Conservation (phyloP, 1,140 invertebrate genomes). For the Scaptomyza pallida region DNA sequence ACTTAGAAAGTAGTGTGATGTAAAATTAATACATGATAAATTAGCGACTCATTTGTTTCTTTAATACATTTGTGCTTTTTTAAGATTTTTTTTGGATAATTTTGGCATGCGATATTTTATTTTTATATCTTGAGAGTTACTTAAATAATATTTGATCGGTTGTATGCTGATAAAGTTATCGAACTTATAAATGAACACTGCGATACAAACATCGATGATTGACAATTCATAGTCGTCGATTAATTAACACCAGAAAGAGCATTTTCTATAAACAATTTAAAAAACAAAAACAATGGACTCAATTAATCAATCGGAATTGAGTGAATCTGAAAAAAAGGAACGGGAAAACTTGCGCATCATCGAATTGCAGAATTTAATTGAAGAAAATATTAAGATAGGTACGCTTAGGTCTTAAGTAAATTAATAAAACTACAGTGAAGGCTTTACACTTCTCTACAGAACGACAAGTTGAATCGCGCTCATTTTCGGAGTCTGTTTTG, state of each 20-base stretch:
- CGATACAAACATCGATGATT: neutral
- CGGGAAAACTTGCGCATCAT: slow-evolving; percentile 44
- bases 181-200: no score
- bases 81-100: no score
- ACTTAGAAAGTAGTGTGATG: slow-evolving; percentile 65
- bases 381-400: slow-evolving; percentile 64
- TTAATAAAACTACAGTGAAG: neutral
- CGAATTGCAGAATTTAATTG: slow-evolving; percentile 55
- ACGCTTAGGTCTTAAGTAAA: neutral
- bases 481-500: slow-evolving; percentile 50
- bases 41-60: slow-evolving; percentile 8
- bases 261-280: neutral
- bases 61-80: neutral
- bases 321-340: slow-evolving; percentile 4
- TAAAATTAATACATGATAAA: slow-evolving; percentile 20
- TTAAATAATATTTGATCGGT: neutral
- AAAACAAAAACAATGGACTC: slow-evolving; percentile 9
- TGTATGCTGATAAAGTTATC: neutral
- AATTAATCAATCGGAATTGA: neutral
- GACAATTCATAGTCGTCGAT: no score
- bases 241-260: neutral
- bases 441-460: slow-evolving; percentile 23
- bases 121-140: neutral
- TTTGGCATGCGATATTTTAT: no score
- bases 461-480: slow-evolving; percentile 46